phyloP scores from a whole-genome alignment of 2,113 vertebrate genomes.

The Pteropus alecto region DNA sequence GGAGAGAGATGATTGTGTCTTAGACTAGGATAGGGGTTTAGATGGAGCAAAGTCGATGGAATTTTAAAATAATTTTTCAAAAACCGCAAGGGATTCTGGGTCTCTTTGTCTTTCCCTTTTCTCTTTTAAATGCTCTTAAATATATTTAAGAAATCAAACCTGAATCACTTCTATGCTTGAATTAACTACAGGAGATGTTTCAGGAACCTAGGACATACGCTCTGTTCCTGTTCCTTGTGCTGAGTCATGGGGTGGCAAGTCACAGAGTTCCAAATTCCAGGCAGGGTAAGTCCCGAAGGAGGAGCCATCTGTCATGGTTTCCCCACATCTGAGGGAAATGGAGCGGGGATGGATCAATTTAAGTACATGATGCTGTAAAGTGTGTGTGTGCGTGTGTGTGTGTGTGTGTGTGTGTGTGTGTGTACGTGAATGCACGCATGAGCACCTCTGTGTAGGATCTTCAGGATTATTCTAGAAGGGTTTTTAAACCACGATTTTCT shows the following conservation, averaged over 20 bases:
- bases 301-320: background rate
- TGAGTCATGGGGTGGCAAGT: constrained; percentile 51
- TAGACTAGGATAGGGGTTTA: background rate
- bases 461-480: background rate
- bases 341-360: background rate
- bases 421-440: background rate
- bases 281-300: constrained; percentile 79
- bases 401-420: background rate
- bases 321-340: background rate
- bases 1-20: background rate
- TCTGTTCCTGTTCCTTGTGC: constrained; percentile 69
- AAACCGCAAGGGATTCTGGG: constrained; percentile 33
- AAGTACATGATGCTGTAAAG: background rate
- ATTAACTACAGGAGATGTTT: constrained; percentile 73
- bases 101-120: constrained; percentile 46
- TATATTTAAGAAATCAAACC: constrained; percentile 49
- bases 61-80: constrained; percentile 15
- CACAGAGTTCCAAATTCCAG: constrained; percentile 27
- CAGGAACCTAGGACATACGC: constrained; percentile 40
- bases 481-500: background rate
- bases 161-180: constrained; percentile 50
- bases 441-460: background rate
- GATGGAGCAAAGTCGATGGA: background rate
- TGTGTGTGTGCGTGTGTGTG: accelerated
- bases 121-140: constrained; percentile 60